Conservation (phyloP, 2,888 invertebrate species). For the Tanaodytes sp. region DNA sequence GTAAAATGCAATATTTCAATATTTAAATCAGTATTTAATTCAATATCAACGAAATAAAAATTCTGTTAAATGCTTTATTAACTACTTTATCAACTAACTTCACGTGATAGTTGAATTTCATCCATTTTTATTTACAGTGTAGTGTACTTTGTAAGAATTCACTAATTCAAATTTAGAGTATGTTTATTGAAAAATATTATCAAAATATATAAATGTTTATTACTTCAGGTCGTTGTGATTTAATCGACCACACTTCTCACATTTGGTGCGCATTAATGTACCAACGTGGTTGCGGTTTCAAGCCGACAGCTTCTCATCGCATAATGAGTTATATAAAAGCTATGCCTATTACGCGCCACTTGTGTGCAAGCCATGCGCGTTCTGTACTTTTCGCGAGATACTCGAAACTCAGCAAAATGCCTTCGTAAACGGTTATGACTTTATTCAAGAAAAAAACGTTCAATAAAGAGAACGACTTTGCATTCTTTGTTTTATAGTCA, state of each 20-base stretch:
- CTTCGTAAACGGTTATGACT: conserved; percentile 41
- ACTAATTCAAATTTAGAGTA: too few relatives aligned
- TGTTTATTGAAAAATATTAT: too few relatives aligned
- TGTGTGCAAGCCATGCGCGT: conserved; percentile 20
- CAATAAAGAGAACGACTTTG: conserved; percentile 37
- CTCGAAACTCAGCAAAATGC: conserved; percentile 42
- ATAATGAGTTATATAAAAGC: conserved; percentile 46
- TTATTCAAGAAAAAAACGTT: conserved; percentile 45
- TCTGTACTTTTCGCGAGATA: conserved; percentile 37
- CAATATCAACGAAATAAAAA: too few relatives aligned
- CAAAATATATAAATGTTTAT: too few relatives aligned
- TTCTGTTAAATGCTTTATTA: too few relatives aligned
- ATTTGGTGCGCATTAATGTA: neutral
- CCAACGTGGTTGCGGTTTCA: neutral
- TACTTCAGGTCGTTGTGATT: neutral
- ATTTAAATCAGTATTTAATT: too few relatives aligned
- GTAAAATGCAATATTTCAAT: too few relatives aligned
- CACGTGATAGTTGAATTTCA: too few relatives aligned
- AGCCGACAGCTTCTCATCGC: conserved; percentile 17
- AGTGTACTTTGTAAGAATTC: too few relatives aligned
- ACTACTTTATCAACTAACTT: too few relatives aligned
- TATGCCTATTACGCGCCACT: conserved; percentile 46
- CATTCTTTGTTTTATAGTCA: conserved; percentile 45
- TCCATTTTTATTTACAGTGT: too few relatives aligned
- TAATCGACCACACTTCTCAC: neutral